These are phyloP conservation scores for Bombyx mori DNA, from an alignment of 1,140 invertebrate genomes.

Conservation along the genomic window DNA sequence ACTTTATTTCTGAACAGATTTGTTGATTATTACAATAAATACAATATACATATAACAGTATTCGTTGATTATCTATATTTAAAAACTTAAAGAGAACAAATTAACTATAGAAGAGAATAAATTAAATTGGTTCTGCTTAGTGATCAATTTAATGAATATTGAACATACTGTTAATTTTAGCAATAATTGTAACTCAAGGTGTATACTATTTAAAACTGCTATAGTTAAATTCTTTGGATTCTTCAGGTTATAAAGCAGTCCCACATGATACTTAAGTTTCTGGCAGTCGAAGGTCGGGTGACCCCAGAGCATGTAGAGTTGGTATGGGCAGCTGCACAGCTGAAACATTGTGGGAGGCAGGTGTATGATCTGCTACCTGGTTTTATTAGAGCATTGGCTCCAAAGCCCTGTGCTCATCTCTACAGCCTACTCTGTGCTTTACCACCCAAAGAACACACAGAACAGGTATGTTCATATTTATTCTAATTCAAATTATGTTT, in stretches of 20 bases:
- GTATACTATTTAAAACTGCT: background rate
- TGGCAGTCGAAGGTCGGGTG: slow-evolving; percentile 92
- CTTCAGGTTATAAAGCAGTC: slow-evolving; percentile 91
- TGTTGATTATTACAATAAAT: too few species aligned
- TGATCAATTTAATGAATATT: too few species aligned
- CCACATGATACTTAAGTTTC: slow-evolving; percentile 92
- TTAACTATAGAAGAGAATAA: too few species aligned
- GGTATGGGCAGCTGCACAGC: slow-evolving; percentile 91
- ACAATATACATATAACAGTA: too few species aligned
- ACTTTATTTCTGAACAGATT: too few species aligned
- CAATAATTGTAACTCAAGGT: too few species aligned
- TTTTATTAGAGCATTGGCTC: slow-evolving; percentile 90
- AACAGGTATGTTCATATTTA: slow-evolving; percentile 74
- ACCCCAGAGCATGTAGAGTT: slow-evolving; percentile 93
- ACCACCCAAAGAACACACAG: slow-evolving; percentile 92
- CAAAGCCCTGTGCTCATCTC: slow-evolving; percentile 88
- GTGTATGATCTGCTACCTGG: slow-evolving; percentile 92
- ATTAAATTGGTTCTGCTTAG: too few species aligned
- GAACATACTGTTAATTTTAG: too few species aligned
- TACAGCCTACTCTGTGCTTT: slow-evolving; percentile 87
- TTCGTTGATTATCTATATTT: too few species aligned
- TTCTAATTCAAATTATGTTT: too few species aligned
- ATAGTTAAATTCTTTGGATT: slow-evolving; percentile 1
- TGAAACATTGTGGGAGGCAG: slow-evolving; percentile 94
- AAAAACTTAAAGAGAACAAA: too few species aligned